phyloP scores from a whole-genome alignment of 1,140 invertebrate species.

The Pseudomyrmex sp. region DNA sequence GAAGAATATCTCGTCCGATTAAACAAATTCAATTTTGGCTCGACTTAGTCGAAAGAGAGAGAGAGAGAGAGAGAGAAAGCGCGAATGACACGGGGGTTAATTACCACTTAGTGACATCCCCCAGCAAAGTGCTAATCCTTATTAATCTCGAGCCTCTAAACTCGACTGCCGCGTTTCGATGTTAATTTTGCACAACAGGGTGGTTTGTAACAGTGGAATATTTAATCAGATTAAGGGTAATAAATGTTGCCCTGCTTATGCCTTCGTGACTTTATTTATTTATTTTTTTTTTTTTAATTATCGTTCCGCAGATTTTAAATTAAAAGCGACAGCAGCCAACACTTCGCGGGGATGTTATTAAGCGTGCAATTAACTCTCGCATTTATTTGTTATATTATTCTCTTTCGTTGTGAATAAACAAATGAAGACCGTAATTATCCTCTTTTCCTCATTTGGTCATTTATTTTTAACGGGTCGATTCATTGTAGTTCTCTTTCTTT shows the following conservation, averaged over 20 bases:
- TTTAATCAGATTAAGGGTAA: neutral
- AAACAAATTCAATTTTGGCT: constrained; percentile 60
- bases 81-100: constrained; percentile 68
- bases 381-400: too few relatives aligned
- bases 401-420: neutral
- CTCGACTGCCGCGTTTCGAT: constrained; percentile 1
- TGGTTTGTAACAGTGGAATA: neutral
- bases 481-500: constrained; percentile 10
- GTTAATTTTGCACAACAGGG: constrained; percentile 37
- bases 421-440: neutral
- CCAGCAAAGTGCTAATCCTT: constrained; percentile 24
- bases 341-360: neutral
- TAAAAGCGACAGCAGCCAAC: neutral
- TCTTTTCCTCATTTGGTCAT: neutral
- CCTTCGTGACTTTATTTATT: too few relatives aligned
- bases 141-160: neutral
- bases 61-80: too few relatives aligned
- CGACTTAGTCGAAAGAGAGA: constrained; percentile 37
- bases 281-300: neutral
- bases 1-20: constrained; percentile 18
- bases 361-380: neutral
- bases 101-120: constrained; percentile 70
- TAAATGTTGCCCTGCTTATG: neutral
- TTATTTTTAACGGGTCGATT: constrained; percentile 21
- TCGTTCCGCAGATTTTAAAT: neutral